Percentiles rank a stretch among this genome's conserved stretches.
phyloP scores from a whole-genome alignment of 1,140 invertebrate genomes.

The Diachasma alloeum region DNA sequence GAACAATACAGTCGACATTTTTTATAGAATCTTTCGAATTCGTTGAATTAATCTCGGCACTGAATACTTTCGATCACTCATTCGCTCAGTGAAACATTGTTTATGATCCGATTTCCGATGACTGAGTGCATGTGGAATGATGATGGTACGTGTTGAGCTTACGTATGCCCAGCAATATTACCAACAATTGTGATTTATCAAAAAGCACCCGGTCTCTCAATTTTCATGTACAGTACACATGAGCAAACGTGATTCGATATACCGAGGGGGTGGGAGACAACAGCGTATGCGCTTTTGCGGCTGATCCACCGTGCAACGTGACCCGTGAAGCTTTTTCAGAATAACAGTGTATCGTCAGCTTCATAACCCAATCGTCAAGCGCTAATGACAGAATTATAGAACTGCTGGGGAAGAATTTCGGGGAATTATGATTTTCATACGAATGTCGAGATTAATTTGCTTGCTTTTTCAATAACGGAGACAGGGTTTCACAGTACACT shows the following conservation, averaged over 20 bases:
- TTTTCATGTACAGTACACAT: neutral
- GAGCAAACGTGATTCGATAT: neutral
- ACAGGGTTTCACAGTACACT: no score
- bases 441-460: no score
- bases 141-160: neutral
- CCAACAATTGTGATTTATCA: neutral
- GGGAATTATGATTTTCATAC: neutral
- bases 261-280: neutral
- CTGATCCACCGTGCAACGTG: neutral
- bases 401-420: neutral
- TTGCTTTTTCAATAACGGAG: no score
- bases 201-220: neutral
- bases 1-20: neutral
- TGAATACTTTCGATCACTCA: neutral
- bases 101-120: conserved; percentile 9
- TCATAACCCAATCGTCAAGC: neutral
- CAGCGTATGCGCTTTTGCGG: neutral
- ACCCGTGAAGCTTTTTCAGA: neutral
- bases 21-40: neutral
- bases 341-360: neutral
- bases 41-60: neutral
- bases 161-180: neutral
- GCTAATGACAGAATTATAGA: neutral
- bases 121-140: neutral
- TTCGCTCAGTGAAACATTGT: neutral